Conservation (phyloP, 2,888 invertebrate genomes). For the Scrobipalpa atriplicella region DNA sequence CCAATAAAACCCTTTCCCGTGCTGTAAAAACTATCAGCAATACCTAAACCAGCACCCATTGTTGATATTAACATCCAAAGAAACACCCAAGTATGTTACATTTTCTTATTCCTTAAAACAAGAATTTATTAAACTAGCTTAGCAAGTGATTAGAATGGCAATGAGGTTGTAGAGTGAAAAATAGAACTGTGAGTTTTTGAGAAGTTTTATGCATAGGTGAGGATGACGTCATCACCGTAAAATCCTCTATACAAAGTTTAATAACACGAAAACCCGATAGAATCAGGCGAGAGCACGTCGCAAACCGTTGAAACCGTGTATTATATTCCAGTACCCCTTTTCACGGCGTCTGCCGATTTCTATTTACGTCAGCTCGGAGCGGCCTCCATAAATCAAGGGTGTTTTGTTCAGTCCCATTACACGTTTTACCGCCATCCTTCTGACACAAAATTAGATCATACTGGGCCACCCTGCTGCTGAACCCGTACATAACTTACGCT, state of each 20-base stretch:
- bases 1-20: constrained; percentile 62
- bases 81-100: no score
- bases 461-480: constrained; percentile 59
- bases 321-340: constrained; percentile 66
- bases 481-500: constrained; percentile 60
- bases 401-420: constrained; percentile 77
- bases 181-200: no score
- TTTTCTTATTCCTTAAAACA: no score
- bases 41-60: no score
- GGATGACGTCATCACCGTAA: background rate
- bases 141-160: no score
- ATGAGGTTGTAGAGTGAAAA: no score
- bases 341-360: constrained; percentile 70
- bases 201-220: no score
- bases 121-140: no score
- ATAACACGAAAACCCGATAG: background rate
- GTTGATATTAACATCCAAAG: no score
- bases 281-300: constrained; percentile 45
- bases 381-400: constrained; percentile 74
- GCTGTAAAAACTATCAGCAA: no score
- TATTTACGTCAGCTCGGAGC: constrained; percentile 69
- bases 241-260: constrained; percentile 5
- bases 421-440: constrained; percentile 75
- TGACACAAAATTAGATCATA: constrained; percentile 78
- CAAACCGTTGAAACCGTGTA: constrained; percentile 56